phyloP scores from a whole-genome alignment of 2,797 vertebrate genomes.

The Haliaeetus albicilla region DNA sequence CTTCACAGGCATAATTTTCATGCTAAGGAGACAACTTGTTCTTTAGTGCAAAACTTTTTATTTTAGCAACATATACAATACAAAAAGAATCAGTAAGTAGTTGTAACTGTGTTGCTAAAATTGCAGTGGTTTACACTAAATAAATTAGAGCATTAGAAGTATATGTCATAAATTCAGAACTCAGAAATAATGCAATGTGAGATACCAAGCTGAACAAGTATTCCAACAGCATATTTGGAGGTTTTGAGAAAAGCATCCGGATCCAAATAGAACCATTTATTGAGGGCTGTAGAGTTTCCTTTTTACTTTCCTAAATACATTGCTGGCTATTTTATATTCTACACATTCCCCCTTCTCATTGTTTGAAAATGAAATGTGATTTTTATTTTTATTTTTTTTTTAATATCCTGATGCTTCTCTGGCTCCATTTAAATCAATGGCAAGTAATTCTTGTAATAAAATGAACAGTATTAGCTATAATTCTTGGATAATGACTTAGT shows the following conservation, averaged over 20 bases:
- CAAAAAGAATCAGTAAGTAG: neutral
- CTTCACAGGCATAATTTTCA: neutral
- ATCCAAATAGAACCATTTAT: neutral
- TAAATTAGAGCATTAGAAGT: conserved; percentile 35
- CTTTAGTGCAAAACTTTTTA: neutral
- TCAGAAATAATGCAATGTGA: neutral
- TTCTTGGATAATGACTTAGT: neutral
- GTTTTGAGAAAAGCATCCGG: neutral
- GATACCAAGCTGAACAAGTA: neutral
- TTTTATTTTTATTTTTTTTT: neutral
- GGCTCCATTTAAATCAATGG: neutral
- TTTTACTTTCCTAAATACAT: neutral
- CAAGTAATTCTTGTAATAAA: neutral
- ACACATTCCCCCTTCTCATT: neutral
- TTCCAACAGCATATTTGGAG: neutral
- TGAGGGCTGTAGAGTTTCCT: neutral
- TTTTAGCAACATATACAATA: neutral
- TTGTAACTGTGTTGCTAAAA: conserved; percentile 25
- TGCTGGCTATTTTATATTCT: neutral
- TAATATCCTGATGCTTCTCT: neutral
- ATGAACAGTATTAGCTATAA: neutral
- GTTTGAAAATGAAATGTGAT: neutral
- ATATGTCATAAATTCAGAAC: neutral
- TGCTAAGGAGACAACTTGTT: neutral
- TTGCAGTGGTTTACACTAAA: conserved; percentile 11